Evolutionary conservation across 2,113 vertebrate genomes (phyloP).

Genomic region (Chlamydotis undulata): DNA sequence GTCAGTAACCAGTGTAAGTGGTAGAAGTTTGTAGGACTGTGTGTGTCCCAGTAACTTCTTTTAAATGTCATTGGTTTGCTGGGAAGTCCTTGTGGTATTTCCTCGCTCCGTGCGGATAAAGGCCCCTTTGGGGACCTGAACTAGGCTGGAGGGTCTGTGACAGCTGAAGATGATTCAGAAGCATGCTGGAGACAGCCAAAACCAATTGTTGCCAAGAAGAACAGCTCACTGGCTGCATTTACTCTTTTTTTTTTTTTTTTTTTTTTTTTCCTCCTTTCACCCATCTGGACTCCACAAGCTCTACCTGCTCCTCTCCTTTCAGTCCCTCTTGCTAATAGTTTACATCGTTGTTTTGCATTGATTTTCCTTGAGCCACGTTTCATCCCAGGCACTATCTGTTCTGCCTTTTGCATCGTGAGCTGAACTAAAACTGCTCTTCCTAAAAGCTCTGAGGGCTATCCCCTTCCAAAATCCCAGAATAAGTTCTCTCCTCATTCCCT

Average conservation of each 20-base stretch:
- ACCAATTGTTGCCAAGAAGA: neutral
- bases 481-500: neutral
- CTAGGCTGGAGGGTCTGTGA: neutral
- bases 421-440: neutral
- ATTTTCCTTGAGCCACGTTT: neutral
- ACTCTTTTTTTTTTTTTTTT: neutral
- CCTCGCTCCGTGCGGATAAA: neutral
- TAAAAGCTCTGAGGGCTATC: neutral
- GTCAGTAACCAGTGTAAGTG: neutral
- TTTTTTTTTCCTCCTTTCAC: neutral
- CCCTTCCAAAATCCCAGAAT: neutral
- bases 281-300: neutral
- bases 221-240: neutral
- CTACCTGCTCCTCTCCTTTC: neutral
- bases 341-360: neutral
- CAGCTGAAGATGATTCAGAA: slow-evolving; percentile 23
- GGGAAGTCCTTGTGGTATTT: neutral
- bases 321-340: neutral
- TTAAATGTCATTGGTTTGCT: slow-evolving; percentile 20
- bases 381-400: neutral
- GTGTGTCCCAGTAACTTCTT: neutral
- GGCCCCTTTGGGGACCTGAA: neutral
- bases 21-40: neutral
- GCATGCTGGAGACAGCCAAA: neutral
- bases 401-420: neutral